Evolutionary conservation across 2,888 invertebrate species (phyloP).

Genomic region (Drosophila diplacantha): DNA sequence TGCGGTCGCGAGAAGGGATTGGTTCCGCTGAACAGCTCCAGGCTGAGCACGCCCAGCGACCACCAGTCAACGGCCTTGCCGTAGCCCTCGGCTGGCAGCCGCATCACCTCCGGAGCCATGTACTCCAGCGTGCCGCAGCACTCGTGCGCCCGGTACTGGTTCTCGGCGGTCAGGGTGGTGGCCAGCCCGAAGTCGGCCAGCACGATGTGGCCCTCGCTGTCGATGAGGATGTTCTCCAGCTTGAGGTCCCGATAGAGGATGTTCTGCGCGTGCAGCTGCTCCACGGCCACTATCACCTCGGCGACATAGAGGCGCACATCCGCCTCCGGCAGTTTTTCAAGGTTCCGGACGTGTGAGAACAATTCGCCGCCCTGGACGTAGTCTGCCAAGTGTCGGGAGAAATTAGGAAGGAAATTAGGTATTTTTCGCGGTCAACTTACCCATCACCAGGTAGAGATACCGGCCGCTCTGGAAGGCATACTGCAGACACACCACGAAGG

Average conservation of each 20-base stretch:
- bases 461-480: constrained; percentile 99
- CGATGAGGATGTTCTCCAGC: constrained; percentile 96
- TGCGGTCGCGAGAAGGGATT: too few relatives aligned
- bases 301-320: constrained; percentile 97
- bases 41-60: constrained; percentile 97
- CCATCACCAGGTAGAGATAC: constrained; percentile 96
- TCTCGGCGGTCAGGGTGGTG: constrained; percentile 86
- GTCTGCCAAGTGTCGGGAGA: constrained; percentile 81
- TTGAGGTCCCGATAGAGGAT: constrained; percentile 99
- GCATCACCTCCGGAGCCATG: constrained; percentile 94
- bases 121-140: constrained; percentile 99
- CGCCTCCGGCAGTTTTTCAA: constrained; percentile 88
- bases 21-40: constrained; percentile 86
- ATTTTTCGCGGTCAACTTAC: constrained; percentile 80
- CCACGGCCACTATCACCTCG: constrained; percentile 95
- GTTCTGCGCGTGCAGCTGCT: constrained; percentile 96
- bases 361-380: constrained; percentile 98
- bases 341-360: too few relatives aligned
- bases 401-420: background rate
- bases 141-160: constrained; percentile 91
- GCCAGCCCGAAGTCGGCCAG: constrained; percentile 98
- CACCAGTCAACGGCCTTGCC: constrained; percentile 99
- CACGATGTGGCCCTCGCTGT: constrained; percentile 95
- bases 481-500: constrained; percentile 96
- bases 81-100: constrained; percentile 92